A percentile compares a stretch with the other conserved stretches of the same genome.
These are phyloP conservation scores for Pachypsylla venusta DNA, from an alignment of 1,140 invertebrate genomes.

Conservation along the genomic window DNA sequence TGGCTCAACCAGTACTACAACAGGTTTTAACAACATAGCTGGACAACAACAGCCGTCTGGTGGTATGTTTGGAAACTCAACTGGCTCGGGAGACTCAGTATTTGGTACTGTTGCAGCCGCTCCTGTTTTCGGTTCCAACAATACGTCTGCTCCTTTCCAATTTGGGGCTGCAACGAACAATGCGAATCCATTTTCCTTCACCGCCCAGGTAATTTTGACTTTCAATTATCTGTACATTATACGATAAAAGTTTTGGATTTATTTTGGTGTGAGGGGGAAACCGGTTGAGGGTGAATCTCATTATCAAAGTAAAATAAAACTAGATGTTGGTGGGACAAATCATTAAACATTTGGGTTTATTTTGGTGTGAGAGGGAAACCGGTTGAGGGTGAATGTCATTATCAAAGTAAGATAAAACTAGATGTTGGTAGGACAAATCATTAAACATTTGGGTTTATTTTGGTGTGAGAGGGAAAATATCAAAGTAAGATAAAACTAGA, in stretches of 20 bases:
- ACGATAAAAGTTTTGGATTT: background rate
- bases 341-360: no score
- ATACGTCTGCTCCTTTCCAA: background rate
- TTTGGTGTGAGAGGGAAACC: no score
- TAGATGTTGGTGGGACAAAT: no score
- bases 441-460: no score
- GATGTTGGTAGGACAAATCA: no score
- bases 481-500: no score
- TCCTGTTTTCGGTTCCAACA: background rate
- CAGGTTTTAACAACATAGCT: background rate
- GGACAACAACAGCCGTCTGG: background rate
- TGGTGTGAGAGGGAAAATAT: no score
- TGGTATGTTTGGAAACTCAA: background rate
- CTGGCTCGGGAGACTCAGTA: background rate
- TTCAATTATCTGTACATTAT: background rate
- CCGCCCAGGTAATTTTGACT: background rate
- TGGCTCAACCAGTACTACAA: background rate
- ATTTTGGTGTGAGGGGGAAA: no score
- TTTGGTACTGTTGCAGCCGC: background rate
- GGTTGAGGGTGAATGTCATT: no score
- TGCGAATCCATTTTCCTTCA: background rate
- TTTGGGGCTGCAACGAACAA: conserved; percentile 8
- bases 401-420: no score
- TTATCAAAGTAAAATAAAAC: no score
- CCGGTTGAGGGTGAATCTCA: no score